phyloP scores from a whole-genome alignment of 2,113 vertebrate species.

The Chrysochloris asiatica region DNA sequence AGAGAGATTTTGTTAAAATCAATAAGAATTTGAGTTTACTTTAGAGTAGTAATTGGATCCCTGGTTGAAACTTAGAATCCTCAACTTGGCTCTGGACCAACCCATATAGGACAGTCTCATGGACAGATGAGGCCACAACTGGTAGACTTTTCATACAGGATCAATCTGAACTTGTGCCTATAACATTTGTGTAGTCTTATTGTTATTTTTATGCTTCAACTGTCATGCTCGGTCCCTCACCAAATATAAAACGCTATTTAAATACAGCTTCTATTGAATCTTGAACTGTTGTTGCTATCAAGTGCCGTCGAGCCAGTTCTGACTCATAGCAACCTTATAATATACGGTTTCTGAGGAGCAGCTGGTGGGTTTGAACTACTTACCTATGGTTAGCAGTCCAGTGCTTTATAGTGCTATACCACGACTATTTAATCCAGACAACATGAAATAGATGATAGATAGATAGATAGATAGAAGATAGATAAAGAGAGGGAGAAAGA shows the following conservation, averaged over 20 bases:
- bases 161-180: not conserved
- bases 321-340: no score
- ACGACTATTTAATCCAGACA: no score
- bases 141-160: not conserved
- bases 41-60: not conserved
- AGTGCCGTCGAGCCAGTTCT: no score
- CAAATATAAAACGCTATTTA: not conserved
- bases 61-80: not conserved
- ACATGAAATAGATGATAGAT: no score
- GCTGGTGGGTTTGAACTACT: no score
- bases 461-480: no score
- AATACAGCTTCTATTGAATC: not conserved
- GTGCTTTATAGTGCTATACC: no score
- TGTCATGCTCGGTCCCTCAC: not conserved
- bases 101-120: not conserved
- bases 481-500: no score
- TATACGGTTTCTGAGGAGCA: no score
- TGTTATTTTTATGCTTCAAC: no score
- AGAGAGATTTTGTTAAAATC: not conserved
- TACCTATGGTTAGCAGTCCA: no score
- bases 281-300: no score
- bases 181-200: not conserved
- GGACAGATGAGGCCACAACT: not conserved
- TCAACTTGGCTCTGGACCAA: not conserved
- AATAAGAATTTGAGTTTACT: not conserved